phyloP scores from a whole-genome alignment of 2,888 invertebrate genomes.

The Elysia crispata region DNA sequence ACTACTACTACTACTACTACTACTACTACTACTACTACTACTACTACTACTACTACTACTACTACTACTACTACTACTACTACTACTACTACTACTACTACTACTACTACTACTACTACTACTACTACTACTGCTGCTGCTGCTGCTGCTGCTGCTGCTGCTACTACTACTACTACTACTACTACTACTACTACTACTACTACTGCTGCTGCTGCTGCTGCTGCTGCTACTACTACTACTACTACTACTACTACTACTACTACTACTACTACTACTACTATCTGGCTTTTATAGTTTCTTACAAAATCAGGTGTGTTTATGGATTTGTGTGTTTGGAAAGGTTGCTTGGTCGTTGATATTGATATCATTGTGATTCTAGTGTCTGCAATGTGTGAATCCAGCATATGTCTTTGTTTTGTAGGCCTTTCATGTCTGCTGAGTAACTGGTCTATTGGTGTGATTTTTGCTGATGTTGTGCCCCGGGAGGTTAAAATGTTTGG shows the following conservation, averaged over 20 bases:
- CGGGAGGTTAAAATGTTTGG: no score
- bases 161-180: conserved; percentile 13
- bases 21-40: neutral
- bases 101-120: neutral
- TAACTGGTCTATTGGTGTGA: no score
- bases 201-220: conserved; percentile 2
- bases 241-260: conserved; percentile 11
- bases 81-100: neutral
- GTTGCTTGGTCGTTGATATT: no score
- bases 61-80: conserved; percentile 9
- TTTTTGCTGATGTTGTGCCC: no score
- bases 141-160: conserved; percentile 5
- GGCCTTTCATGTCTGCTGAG: no score
- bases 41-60: conserved; percentile 12
- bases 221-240: conserved; percentile 9
- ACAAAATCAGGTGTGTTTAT: no score
- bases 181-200: conserved; percentile 6
- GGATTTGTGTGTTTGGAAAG: no score
- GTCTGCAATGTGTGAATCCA: no score
- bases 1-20: conserved; percentile 10
- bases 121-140: neutral
- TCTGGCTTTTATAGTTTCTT: no score
- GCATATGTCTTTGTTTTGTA: no score
- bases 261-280: conserved; percentile 19
- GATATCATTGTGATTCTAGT: no score